Evolutionary conservation across 2,797 vertebrate genomes (phyloP).

Genomic region (Pseudochromis fuscus): DNA sequence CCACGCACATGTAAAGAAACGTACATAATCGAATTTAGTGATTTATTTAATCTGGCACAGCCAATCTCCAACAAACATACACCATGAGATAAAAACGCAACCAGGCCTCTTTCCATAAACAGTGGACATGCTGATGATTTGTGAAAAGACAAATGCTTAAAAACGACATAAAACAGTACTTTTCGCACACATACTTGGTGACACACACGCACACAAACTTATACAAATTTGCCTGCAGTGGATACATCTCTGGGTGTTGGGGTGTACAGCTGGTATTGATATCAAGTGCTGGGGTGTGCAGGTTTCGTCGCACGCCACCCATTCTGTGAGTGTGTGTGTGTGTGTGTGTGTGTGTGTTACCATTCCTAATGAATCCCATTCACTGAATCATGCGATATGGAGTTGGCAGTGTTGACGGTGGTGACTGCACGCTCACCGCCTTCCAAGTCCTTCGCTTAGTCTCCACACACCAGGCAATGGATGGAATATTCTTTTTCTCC

Average conservation of each 20-base stretch:
- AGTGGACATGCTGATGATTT: slow-evolving; percentile 7
- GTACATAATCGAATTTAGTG: background rate
- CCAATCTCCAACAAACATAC: slow-evolving; percentile 9
- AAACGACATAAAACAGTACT: slow-evolving; percentile 24
- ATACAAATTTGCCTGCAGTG: slow-evolving; percentile 38
- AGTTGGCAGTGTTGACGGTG: slow-evolving; percentile 74
- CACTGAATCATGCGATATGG: slow-evolving; percentile 80
- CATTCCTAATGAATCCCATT: slow-evolving; percentile 85
- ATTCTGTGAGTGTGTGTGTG: slow-evolving; percentile 54
- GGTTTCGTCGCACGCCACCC: slow-evolving; percentile 74
- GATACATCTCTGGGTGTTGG: slow-evolving; percentile 66
- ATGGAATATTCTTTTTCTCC: slow-evolving; percentile 22
- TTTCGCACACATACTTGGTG: slow-evolving; percentile 26
- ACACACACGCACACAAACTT: slow-evolving; percentile 10
- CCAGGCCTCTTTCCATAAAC: background rate
- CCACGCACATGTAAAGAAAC: background rate
- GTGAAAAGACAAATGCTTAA: slow-evolving; percentile 26
- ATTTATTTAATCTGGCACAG: slow-evolving; percentile 13
- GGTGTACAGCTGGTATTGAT: slow-evolving; percentile 84
- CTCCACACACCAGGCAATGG: slow-evolving; percentile 41
- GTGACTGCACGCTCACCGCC: slow-evolving; percentile 71
- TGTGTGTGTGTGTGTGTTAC: slow-evolving; percentile 60
- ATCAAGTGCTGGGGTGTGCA: slow-evolving; percentile 71
- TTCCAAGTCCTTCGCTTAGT: slow-evolving; percentile 68
- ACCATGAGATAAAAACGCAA: background rate